Conservation (phyloP, 2,888 invertebrate species). For the Coleophora flavipennella region DNA sequence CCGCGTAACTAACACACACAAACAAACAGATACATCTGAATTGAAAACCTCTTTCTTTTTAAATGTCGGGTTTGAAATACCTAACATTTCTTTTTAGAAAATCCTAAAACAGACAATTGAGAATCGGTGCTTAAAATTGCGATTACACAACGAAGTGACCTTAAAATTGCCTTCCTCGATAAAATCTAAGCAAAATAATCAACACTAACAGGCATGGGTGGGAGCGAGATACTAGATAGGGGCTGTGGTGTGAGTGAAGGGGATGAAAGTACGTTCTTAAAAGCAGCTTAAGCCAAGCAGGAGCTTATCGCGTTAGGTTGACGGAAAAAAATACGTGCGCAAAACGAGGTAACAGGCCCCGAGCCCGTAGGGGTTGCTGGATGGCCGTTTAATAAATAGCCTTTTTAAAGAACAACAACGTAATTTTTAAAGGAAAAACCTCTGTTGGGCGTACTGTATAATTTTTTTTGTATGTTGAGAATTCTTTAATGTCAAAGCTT, state of each 20-base stretch:
- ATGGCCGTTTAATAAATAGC: constrained; percentile 3
- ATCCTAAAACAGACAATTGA: too few species aligned
- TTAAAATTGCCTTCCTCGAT: constrained; percentile 10
- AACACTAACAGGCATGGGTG: constrained; percentile 12
- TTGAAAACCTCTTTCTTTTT: too few species aligned
- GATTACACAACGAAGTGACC: constrained; percentile 10
- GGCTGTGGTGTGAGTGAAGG: background rate
- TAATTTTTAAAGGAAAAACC: background rate
- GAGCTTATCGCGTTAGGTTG: constrained; percentile 27
- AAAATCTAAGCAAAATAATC: constrained; percentile 16
- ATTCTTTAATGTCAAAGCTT: too few species aligned
- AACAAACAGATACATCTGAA: too few species aligned
- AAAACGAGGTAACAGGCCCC: constrained; percentile 1
- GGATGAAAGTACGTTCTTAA: constrained; percentile 15
- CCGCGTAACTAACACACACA: too few species aligned
- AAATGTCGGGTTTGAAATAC: too few species aligned
- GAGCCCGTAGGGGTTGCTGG: constrained; percentile 12
- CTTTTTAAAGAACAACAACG: too few species aligned
- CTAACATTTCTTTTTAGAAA: too few species aligned
- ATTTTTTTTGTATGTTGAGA: too few species aligned
- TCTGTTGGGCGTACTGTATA: background rate
- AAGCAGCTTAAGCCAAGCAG: constrained; percentile 16
- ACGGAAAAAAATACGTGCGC: constrained; percentile 17
- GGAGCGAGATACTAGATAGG: background rate
- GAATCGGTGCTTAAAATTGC: background rate